A percentile compares a stretch with the other conserved stretches of the same genome.
Evolutionary conservation across 2,797 vertebrate species (phyloP).

Genomic region (Rhincodon typus): DNA sequence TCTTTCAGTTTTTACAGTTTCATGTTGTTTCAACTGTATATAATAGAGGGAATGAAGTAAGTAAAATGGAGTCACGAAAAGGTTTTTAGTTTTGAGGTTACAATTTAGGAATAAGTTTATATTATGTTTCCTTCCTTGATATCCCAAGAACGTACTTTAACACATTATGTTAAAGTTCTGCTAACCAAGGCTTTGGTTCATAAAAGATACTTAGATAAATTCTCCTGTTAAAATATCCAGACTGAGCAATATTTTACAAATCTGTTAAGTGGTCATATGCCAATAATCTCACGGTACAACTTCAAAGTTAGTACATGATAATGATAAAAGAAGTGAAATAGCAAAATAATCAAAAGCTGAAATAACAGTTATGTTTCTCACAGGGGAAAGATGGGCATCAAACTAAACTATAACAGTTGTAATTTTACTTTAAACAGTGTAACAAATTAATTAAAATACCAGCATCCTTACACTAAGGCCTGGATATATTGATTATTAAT

Average conservation of each 20-base stretch:
- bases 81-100: not conserved
- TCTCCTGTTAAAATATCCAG: not conserved
- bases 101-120: not conserved
- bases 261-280: not conserved
- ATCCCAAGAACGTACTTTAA: not conserved
- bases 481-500: not conserved
- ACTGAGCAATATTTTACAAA: not conserved
- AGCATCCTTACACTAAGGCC: not conserved
- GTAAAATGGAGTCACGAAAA: not conserved
- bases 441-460: not conserved
- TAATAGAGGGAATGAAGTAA: not conserved
- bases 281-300: not conserved
- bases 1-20: not conserved
- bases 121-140: not conserved
- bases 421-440: not conserved
- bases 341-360: not conserved
- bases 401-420: not conserved
- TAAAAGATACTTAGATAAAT: not conserved
- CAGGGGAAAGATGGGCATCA: not conserved
- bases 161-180: not conserved
- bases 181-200: not conserved
- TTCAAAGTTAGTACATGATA: not conserved
- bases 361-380: not conserved
- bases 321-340: not conserved
- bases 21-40: not conserved